Conservation (phyloP, 2,888 invertebrate species). For the Pasiphila rectangulata region DNA sequence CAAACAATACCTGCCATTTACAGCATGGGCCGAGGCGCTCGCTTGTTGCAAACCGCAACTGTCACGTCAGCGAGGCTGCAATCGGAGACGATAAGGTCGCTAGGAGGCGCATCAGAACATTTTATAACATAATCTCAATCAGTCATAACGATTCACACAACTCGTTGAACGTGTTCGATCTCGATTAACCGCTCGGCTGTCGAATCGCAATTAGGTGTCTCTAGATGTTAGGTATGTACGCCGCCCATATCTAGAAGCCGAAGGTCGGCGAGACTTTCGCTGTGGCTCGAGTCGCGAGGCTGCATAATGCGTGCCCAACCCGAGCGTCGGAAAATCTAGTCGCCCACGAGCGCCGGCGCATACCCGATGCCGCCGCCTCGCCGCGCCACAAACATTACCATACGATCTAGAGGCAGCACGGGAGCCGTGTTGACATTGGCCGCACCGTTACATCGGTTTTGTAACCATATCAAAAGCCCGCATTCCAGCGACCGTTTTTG, state of each 20-base stretch:
- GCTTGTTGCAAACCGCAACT: conserved; percentile 26
- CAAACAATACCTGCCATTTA: conserved; percentile 25
- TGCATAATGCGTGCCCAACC: conserved; percentile 63
- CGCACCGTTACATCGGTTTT: conserved; percentile 67
- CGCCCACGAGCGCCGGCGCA: conserved; percentile 62
- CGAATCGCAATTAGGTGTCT: conserved; percentile 62
- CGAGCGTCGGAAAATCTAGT: conserved; percentile 66
- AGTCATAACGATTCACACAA: conserved; percentile 29
- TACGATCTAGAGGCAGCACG: conserved; percentile 58
- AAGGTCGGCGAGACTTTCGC: conserved; percentile 79
- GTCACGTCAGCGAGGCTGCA: conserved; percentile 29
- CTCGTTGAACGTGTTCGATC: conserved; percentile 34
- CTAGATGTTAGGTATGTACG: conserved; percentile 58
- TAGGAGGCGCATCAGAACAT: conserved; percentile 32
- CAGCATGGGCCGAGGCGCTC: conserved; percentile 30
- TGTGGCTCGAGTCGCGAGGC: conserved; percentile 48
- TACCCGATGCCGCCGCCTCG: conserved; percentile 46
- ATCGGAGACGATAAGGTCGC: conserved; percentile 36
- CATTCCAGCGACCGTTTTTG: conserved; percentile 65
- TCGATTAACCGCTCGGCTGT: conserved; percentile 35
- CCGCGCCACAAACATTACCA: no score
- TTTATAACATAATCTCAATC: conserved; percentile 34
- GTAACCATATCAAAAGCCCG: conserved; percentile 73
- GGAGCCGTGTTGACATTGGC: conserved; percentile 77
- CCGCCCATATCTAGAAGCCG: conserved; percentile 71